These are phyloP conservation scores for Montipora sp. DNA, from an alignment of 64 coral and sea anemone genomes.

Conservation along the genomic window DNA sequence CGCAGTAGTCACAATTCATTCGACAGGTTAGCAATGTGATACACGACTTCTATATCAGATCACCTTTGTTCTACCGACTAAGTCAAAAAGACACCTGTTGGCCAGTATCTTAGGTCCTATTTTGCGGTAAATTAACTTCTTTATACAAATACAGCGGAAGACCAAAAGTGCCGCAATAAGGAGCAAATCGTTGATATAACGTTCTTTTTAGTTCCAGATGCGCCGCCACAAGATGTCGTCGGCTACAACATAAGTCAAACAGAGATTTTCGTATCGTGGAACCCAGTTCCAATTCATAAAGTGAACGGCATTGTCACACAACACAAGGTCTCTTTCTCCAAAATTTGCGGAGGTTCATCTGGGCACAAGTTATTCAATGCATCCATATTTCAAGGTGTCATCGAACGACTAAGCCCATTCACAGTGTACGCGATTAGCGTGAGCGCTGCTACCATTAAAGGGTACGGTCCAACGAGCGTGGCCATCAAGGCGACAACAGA, in stretches of 20 bases:
- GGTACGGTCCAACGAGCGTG: constrained; percentile 11
- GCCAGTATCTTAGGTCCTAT: too few relatives aligned
- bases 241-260: constrained; percentile 81
- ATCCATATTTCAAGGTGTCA: background rate
- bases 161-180: too few relatives aligned
- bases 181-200: too few relatives aligned
- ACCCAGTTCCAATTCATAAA: constrained; percentile 34
- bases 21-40: too few relatives aligned
- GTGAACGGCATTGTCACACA: constrained; percentile 74
- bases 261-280: constrained; percentile 63
- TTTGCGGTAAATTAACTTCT: too few relatives aligned
- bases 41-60: too few relatives aligned
- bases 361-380: background rate
- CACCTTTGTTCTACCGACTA: too few relatives aligned
- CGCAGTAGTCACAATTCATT: too few relatives aligned
- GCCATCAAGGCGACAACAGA: constrained; percentile 22
- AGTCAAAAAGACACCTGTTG: too few relatives aligned
- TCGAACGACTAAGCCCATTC: constrained; percentile 36
- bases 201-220: constrained; percentile 51
- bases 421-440: constrained; percentile 9
- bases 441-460: constrained; percentile 42
- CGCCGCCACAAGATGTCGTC: constrained; percentile 51
- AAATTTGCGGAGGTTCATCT: background rate
- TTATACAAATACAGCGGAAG: too few relatives aligned
- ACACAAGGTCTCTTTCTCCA: constrained; percentile 13